phyloP scores from a whole-genome alignment of 1,140 invertebrate species.

The Drosophila littoralis region DNA sequence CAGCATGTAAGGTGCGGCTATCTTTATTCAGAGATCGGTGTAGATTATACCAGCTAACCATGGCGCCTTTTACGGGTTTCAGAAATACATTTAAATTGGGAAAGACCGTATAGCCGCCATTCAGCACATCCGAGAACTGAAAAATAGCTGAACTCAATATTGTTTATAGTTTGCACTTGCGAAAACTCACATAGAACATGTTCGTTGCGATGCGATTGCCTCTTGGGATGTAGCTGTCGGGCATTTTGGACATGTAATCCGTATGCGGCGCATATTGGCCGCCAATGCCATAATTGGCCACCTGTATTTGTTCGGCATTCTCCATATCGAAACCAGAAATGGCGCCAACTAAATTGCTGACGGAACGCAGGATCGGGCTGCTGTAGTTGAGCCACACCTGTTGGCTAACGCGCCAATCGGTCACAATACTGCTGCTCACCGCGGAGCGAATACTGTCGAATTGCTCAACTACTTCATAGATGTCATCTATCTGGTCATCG shows the following conservation, averaged over 20 bases:
- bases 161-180: constrained; percentile 83
- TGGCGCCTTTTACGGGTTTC: constrained; percentile 94
- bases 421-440: constrained; percentile 91
- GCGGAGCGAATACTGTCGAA: constrained; percentile 89
- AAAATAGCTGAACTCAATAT: constrained; percentile 64
- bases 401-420: constrained; percentile 96
- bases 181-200: constrained; percentile 69
- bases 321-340: constrained; percentile 92
- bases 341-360: constrained; percentile 89
- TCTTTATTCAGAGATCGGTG: constrained; percentile 95
- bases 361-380: constrained; percentile 90
- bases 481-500: constrained; percentile 92
- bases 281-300: constrained; percentile 89
- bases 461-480: constrained; percentile 91
- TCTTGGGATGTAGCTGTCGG: background rate
- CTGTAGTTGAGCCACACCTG: constrained; percentile 96
- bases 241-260: constrained; percentile 84
- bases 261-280: constrained; percentile 90
- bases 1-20: constrained; percentile 95
- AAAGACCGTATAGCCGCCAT: constrained; percentile 98
- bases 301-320: constrained; percentile 87
- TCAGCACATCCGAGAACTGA: constrained; percentile 96
- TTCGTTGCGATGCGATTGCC: constrained; percentile 76
- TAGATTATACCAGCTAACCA: constrained; percentile 98
- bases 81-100: constrained; percentile 92